Evolutionary conservation across 2,113 vertebrate species (phyloP).

Genomic region (Mustelus asterias): DNA sequence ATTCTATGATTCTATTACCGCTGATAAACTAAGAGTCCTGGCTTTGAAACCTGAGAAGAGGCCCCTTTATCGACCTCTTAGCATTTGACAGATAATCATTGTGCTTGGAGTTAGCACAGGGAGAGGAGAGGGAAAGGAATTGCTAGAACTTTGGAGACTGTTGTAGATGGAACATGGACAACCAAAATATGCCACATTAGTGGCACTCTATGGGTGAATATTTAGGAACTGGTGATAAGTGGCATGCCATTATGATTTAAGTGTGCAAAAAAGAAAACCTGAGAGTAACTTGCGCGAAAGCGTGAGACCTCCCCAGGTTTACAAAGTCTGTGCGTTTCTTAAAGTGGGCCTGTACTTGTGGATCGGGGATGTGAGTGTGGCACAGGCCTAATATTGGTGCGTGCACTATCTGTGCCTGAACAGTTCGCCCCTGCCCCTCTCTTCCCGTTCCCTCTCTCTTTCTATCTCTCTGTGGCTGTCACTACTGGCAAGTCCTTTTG

Average conservation of each 20-base stretch:
- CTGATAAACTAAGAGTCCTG: not conserved
- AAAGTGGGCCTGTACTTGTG: constrained; percentile 35
- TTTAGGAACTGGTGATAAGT: constrained; percentile 37
- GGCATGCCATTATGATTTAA: constrained; percentile 35
- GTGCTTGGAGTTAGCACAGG: not conserved
- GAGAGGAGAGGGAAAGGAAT: not conserved
- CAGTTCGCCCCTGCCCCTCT: constrained; percentile 37
- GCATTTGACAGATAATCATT: not conserved
- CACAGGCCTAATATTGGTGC: constrained; percentile 34
- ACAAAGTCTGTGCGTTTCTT: constrained; percentile 31
- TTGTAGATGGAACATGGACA: constrained; percentile 37
- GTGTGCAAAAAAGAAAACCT: constrained; percentile 33
- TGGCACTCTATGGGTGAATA: constrained; percentile 33
- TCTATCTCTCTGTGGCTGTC: constrained; percentile 51
- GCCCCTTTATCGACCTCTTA: too few species aligned
- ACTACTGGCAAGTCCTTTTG: constrained; percentile 55
- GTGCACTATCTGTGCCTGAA: constrained; percentile 20
- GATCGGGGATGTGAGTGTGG: constrained; percentile 31
- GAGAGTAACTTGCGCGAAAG: constrained; percentile 24
- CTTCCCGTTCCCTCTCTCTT: constrained; percentile 46
- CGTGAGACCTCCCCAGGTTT: constrained; percentile 31
- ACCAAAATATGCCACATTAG: constrained; percentile 17
- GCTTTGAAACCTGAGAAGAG: not conserved
- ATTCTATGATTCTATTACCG: not conserved
- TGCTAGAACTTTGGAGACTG: not conserved